These are phyloP conservation scores for Pseudorhiza aurosa DNA, from an alignment of 30 jellyfish, hydroid and myxozoan species.

Conservation along the genomic window DNA sequence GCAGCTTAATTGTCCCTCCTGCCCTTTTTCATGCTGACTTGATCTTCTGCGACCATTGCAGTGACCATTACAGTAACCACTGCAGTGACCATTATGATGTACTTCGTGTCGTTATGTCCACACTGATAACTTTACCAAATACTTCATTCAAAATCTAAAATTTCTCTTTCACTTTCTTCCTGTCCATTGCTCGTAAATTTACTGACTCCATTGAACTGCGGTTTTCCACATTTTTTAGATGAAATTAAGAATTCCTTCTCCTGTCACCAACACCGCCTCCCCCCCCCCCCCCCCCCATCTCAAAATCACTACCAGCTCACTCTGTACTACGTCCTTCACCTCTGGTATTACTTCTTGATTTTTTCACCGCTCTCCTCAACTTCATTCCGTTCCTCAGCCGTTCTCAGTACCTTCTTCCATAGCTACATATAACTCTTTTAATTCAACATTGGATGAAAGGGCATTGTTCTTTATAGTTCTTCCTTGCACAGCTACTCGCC, in stretches of 20 bases:
- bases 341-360: conserved; percentile 24
- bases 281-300: conserved; percentile 8
- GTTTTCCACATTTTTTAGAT: conserved; percentile 28
- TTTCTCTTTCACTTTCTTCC: conserved; percentile 43
- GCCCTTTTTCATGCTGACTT: conserved; percentile 11
- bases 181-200: conserved; percentile 48
- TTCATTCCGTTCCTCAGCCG: conserved; percentile 14
- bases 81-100: background rate
- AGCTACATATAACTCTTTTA: background rate
- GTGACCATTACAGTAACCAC: too few relatives aligned
- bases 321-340: conserved; percentile 25
- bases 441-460: conserved; percentile 29
- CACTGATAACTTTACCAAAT: background rate
- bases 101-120: background rate
- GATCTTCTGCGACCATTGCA: background rate
- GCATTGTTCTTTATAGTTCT: conserved; percentile 3
- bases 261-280: background rate
- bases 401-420: conserved; percentile 31
- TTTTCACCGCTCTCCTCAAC: conserved; percentile 29
- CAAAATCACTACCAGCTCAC: conserved; percentile 19
- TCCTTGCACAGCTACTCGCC: conserved; percentile 3
- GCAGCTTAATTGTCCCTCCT: background rate
- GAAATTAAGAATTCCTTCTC: conserved; percentile 14
- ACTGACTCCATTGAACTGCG: conserved; percentile 34
- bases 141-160: conserved; percentile 22